Percentiles rank a stretch among this genome's conserved stretches.
Conservation (phyloP, 2,888 invertebrate species). For the Drosophila atripex region DNA sequence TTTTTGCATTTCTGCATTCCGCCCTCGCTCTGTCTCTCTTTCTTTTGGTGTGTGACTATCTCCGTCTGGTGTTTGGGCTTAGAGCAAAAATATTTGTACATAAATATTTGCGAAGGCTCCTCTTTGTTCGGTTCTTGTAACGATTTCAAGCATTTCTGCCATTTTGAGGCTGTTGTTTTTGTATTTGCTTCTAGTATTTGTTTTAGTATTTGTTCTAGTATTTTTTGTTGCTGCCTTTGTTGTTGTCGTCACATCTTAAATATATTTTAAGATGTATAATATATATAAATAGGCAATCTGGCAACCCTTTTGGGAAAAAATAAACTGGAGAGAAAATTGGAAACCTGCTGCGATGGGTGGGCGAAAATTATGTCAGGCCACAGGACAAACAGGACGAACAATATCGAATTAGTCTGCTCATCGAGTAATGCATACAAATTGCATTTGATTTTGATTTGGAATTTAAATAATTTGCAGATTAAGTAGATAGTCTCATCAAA, state of each 20-base stretch:
- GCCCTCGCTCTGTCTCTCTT: conserved; percentile 17
- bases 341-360: conserved; percentile 21
- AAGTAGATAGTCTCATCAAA: too few species aligned
- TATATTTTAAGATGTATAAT: too few species aligned
- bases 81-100: conserved; percentile 52
- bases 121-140: conserved; percentile 48
- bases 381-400: conserved; percentile 44
- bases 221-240: too few species aligned
- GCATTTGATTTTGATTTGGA: too few species aligned
- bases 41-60: conserved; percentile 5
- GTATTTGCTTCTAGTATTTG: too few species aligned
- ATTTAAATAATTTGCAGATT: too few species aligned
- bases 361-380: conserved; percentile 51
- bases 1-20: conserved; percentile 54
- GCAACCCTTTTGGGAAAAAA: conserved; percentile 37
- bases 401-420: conserved; percentile 59
- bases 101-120: conserved; percentile 58
- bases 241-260: too few species aligned
- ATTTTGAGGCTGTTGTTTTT: not conserved
- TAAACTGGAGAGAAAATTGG: conserved; percentile 1
- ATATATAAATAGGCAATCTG: too few species aligned
- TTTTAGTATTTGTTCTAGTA: too few species aligned
- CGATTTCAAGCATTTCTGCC: conserved; percentile 46
- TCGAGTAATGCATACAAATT: conserved; percentile 40
- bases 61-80: conserved; percentile 11